Evolutionary conservation across 2,888 invertebrate genomes (phyloP).

Genomic region (Cosmopolites sordidus): DNA sequence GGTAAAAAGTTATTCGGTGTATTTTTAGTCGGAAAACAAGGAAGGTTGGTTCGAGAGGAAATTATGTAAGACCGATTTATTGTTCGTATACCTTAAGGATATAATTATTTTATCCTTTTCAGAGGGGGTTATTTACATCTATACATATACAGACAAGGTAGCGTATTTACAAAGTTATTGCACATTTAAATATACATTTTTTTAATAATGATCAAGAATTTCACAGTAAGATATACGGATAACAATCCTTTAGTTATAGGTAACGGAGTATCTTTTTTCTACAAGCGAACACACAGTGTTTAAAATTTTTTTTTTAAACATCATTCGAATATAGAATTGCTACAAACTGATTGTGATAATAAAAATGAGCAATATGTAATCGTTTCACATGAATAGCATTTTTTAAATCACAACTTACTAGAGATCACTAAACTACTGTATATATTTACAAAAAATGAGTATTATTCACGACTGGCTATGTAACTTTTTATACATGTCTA

Average conservation of each 20-base stretch:
- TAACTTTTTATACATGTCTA: slow-evolving; percentile 29
- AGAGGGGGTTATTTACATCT: slow-evolving; percentile 43
- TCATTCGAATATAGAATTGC: slow-evolving; percentile 7
- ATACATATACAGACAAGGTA: slow-evolving; percentile 47
- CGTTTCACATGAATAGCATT: slow-evolving; percentile 40
- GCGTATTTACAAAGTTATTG: slow-evolving; percentile 49
- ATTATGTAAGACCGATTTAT: slow-evolving; percentile 4
- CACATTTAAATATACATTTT: slow-evolving; percentile 48
- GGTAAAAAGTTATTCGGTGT: too few relatives aligned
- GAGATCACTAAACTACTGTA: slow-evolving; percentile 43
- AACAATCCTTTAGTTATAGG: slow-evolving; percentile 16
- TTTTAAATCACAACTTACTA: slow-evolving; percentile 42
- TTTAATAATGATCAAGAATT: slow-evolving; percentile 17
- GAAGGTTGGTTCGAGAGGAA: background rate
- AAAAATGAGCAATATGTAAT: slow-evolving; percentile 43
- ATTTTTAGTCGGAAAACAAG: too few relatives aligned
- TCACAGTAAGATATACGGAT: slow-evolving; percentile 18
- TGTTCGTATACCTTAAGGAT: slow-evolving; percentile 46
- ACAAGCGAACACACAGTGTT: slow-evolving; percentile 22
- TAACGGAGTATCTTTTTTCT: slow-evolving; percentile 27
- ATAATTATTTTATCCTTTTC: slow-evolving; percentile 15
- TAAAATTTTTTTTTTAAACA: slow-evolving; percentile 8
- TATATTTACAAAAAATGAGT: slow-evolving; percentile 45
- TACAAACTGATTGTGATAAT: slow-evolving; percentile 21
- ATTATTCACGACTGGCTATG: slow-evolving; percentile 44